Conservation (phyloP, 2,797 vertebrate species). For the Sternarchorhynchus goeldii region DNA sequence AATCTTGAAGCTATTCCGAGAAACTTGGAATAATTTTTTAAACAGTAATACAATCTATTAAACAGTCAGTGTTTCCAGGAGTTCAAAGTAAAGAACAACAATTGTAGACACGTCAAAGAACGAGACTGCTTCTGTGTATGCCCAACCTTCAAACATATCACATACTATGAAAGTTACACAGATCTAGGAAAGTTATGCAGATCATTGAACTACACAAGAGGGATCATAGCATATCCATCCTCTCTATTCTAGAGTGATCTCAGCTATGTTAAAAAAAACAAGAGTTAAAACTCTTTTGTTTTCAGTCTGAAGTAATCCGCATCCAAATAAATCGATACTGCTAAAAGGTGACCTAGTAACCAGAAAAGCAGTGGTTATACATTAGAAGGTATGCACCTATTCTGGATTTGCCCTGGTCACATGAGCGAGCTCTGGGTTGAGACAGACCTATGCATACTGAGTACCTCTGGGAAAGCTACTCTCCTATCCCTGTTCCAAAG, state of each 20-base stretch:
- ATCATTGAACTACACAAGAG: constrained; percentile 27
- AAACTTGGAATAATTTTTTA: background rate
- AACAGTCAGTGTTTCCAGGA: background rate
- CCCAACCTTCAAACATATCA: constrained; percentile 25
- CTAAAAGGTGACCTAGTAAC: constrained; percentile 62
- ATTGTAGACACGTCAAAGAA: background rate
- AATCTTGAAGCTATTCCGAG: background rate
- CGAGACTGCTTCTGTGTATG: background rate
- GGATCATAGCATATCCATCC: constrained; percentile 44
- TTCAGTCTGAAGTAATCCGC: constrained; percentile 67
- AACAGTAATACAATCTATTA: background rate
- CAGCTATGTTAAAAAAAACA: constrained; percentile 72
- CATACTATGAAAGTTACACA: background rate
- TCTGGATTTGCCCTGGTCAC: constrained; percentile 37
- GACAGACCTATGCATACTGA: constrained; percentile 49
- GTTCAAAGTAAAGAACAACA: background rate
- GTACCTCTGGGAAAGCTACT: constrained; percentile 46
- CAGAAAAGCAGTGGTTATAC: constrained; percentile 36
- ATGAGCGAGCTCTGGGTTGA: constrained; percentile 42
- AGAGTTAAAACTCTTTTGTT: constrained; percentile 69
- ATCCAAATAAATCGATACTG: constrained; percentile 69
- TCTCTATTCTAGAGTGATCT: constrained; percentile 47
- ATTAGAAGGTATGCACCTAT: constrained; percentile 25
- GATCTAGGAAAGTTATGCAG: background rate
- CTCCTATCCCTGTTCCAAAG: constrained; percentile 36